Conservation (phyloP, 1,140 invertebrate species). For the Capitella teleta region DNA sequence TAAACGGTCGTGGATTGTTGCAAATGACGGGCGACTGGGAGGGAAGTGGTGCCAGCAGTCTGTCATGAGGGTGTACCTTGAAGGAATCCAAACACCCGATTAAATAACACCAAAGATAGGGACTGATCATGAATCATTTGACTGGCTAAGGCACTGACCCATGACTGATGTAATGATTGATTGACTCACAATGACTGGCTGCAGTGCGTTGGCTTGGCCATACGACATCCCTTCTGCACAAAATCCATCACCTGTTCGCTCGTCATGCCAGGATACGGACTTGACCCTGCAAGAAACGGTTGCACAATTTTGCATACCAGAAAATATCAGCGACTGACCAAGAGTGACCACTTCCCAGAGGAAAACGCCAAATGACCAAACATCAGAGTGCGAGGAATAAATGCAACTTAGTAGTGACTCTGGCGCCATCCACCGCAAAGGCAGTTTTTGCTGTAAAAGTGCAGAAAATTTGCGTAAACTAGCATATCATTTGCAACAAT, state of each 20-base stretch:
- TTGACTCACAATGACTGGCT: slow-evolving; percentile 7
- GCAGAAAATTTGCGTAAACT: not conserved
- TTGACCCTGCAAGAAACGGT: not conserved
- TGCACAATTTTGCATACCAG: too few species aligned
- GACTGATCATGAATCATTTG: too few species aligned
- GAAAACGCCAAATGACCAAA: slow-evolving; percentile 78
- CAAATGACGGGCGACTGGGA: slow-evolving; percentile 4
- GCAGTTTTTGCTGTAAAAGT: slow-evolving; percentile 41
- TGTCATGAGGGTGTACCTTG: slow-evolving; percentile 10
- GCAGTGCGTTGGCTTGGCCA: slow-evolving; percentile 6
- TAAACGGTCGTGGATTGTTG: not conserved
- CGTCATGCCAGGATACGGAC: slow-evolving; percentile 8
- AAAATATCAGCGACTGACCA: slow-evolving; percentile 1
- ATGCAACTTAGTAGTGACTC: slow-evolving; percentile 73
- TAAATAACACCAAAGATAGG: too few species aligned
- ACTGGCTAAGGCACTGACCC: too few species aligned
- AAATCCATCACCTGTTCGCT: slow-evolving; percentile 7
- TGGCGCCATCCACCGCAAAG: slow-evolving; percentile 79
- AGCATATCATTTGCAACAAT: too few species aligned
- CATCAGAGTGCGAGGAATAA: slow-evolving; percentile 75
- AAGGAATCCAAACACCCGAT: too few species aligned
- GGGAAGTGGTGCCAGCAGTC: slow-evolving; percentile 12
- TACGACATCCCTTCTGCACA: slow-evolving; percentile 12
- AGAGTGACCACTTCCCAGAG: slow-evolving; percentile 66
- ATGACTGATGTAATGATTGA: too few species aligned